These are phyloP conservation scores for Leptosomus discolor DNA, from an alignment of 2,113 vertebrate species.

Conservation along the genomic window DNA sequence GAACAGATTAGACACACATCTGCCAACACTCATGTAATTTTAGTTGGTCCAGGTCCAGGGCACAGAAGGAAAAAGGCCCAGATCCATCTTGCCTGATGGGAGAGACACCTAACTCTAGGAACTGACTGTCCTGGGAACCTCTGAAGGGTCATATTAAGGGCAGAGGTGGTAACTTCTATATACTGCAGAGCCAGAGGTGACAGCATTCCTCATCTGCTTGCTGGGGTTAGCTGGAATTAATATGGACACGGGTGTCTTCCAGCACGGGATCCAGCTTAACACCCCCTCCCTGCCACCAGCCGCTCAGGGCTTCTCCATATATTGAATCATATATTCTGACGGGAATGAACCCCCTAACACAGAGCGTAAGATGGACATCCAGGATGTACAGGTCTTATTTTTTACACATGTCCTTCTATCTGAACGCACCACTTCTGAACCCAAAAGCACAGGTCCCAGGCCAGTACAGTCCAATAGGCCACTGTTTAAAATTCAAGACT, in stretches of 20 bases:
- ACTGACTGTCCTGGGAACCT: background rate
- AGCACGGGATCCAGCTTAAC: background rate
- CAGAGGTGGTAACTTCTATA: background rate
- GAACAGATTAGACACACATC: conserved; percentile 59
- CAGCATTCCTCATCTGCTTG: background rate
- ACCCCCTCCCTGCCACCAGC: background rate
- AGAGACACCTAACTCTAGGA: conserved; percentile 16
- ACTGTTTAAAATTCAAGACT: background rate
- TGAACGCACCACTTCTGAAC: background rate
- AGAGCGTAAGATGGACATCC: fast-evolving
- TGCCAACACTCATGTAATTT: conserved; percentile 51
- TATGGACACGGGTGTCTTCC: background rate
- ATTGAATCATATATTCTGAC: background rate
- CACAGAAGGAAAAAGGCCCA: conserved; percentile 23
- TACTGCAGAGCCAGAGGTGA: background rate
- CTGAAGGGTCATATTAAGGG: background rate
- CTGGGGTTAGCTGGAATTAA: background rate
- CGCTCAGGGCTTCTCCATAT: background rate
- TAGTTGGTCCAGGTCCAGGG: conserved; percentile 31
- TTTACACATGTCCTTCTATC: background rate
- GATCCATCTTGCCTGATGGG: conserved; percentile 20
- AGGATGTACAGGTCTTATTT: background rate
- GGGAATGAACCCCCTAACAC: background rate
- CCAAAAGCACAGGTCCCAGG: background rate
- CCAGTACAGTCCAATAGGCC: background rate